Evolutionary conservation across 2,888 invertebrate species (phyloP).

Genomic region (Dasypogon diadema): DNA sequence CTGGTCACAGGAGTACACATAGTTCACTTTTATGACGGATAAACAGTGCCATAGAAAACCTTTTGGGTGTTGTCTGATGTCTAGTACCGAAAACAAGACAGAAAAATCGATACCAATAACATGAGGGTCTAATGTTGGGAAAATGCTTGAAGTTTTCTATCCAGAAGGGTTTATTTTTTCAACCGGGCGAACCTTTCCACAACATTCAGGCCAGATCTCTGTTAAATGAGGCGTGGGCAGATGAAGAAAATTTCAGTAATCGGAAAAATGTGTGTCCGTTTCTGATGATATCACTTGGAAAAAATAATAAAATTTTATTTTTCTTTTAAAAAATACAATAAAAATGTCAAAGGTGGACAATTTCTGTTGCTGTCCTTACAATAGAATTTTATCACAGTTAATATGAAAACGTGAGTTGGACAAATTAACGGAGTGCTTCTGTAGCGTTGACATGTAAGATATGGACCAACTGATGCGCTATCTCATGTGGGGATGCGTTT

Average conservation of each 20-base stretch:
- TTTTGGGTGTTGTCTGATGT: not conserved
- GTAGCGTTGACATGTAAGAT: too few relatives aligned
- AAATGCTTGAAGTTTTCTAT: not conserved
- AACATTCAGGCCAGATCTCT: not conserved
- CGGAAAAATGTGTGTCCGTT: not conserved
- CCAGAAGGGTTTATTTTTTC: not conserved
- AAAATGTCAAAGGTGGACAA: too few relatives aligned
- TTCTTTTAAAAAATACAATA: too few relatives aligned
- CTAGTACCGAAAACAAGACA: constrained; percentile 1
- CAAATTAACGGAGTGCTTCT: too few relatives aligned
- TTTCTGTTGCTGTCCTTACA: too few relatives aligned
- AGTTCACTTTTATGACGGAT: not conserved
- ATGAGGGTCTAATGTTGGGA: constrained; percentile 13
- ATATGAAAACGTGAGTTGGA: too few relatives aligned
- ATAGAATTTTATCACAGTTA: too few relatives aligned
- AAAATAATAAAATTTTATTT: too few relatives aligned
- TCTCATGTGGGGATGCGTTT: too few relatives aligned
- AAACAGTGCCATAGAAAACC: not conserved
- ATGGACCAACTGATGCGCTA: too few relatives aligned
- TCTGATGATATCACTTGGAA: too few relatives aligned
- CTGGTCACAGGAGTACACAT: not conserved
- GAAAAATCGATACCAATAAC: constrained; percentile 28
- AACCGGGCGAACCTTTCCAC: not conserved
- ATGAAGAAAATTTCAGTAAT: not conserved
- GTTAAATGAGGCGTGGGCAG: constrained; percentile 18